Conservation (phyloP, 2,888 invertebrate species). For the Urechis unicinctus region DNA sequence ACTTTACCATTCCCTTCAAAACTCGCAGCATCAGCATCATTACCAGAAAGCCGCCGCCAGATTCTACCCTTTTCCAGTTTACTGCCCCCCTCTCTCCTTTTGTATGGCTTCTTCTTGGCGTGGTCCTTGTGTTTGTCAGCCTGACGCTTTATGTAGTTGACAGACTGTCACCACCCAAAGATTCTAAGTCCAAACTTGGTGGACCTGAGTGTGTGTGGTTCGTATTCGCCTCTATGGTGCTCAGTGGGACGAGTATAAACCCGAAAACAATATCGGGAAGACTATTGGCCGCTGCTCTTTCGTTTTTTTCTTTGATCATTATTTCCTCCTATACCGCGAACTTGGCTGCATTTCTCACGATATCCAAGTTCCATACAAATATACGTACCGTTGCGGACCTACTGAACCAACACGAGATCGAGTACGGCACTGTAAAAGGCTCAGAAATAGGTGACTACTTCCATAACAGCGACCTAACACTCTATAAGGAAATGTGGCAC, state of each 20-base stretch:
- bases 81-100: constrained; percentile 38
- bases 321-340: constrained; percentile 13
- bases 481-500: constrained; percentile 9
- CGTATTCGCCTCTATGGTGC: constrained; percentile 39
- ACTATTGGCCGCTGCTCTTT: constrained; percentile 45
- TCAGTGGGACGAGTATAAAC: constrained; percentile 60
- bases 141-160: constrained; percentile 42
- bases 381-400: constrained; percentile 5
- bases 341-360: constrained; percentile 13
- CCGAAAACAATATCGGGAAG: constrained; percentile 25
- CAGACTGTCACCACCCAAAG: constrained; percentile 53
- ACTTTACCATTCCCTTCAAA: constrained; percentile 49
- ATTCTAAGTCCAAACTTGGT: constrained; percentile 9
- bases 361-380: constrained; percentile 2
- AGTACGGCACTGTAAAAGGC: constrained; percentile 43
- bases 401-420: constrained; percentile 41
- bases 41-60: constrained; percentile 32
- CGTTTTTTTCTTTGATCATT: constrained; percentile 39
- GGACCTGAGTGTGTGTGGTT: constrained; percentile 44
- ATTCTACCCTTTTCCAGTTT: constrained; percentile 40
- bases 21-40: constrained; percentile 42
- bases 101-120: constrained; percentile 42
- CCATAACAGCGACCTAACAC: constrained; percentile 38
- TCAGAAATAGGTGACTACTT: constrained; percentile 46
- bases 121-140: constrained; percentile 38